phyloP scores from a whole-genome alignment of 2,113 vertebrate genomes.

The Salvator merianae region DNA sequence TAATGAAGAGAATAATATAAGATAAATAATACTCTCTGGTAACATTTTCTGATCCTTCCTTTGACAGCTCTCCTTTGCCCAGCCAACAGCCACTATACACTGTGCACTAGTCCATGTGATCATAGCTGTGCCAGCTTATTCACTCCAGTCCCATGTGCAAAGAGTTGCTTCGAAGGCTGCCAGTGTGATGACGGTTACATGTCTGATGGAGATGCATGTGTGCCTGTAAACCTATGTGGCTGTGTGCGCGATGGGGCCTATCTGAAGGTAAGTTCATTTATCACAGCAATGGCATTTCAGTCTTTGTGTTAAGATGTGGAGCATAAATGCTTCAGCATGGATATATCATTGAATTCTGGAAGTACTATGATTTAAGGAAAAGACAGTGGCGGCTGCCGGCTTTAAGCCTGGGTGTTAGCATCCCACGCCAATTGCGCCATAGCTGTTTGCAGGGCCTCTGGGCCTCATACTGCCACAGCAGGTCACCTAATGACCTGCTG shows the following conservation, averaged over 20 bases:
- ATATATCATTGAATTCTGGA: not conserved
- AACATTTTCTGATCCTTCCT: not conserved
- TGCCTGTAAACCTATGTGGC: slow-evolving; percentile 67
- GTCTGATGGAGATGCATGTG: slow-evolving; percentile 68
- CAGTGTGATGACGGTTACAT: slow-evolving; percentile 70
- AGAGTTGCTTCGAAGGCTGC: slow-evolving; percentile 74
- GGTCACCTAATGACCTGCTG: too few relatives aligned
- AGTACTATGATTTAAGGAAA: too few relatives aligned
- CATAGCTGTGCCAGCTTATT: slow-evolving; percentile 66
- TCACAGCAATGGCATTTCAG: not conserved
- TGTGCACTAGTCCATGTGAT: slow-evolving; percentile 71
- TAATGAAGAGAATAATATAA: too few relatives aligned
- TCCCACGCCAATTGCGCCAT: too few relatives aligned
- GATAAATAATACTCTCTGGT: not conserved
- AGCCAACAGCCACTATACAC: slow-evolving; percentile 71
- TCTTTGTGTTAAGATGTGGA: not conserved
- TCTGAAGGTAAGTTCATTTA: slow-evolving; percentile 22
- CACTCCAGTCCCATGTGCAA: slow-evolving; percentile 5
- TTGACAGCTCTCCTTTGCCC: slow-evolving; percentile 65
- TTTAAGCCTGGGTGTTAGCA: too few relatives aligned
- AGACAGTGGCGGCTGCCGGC: too few relatives aligned
- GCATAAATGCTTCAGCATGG: not conserved
- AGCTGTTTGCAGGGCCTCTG: too few relatives aligned
- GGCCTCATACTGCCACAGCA: too few relatives aligned
- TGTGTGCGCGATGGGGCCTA: slow-evolving; percentile 69